Evolutionary conservation across 1,140 invertebrate genomes (phyloP).

Genomic region (Drosophila triauraria): DNA sequence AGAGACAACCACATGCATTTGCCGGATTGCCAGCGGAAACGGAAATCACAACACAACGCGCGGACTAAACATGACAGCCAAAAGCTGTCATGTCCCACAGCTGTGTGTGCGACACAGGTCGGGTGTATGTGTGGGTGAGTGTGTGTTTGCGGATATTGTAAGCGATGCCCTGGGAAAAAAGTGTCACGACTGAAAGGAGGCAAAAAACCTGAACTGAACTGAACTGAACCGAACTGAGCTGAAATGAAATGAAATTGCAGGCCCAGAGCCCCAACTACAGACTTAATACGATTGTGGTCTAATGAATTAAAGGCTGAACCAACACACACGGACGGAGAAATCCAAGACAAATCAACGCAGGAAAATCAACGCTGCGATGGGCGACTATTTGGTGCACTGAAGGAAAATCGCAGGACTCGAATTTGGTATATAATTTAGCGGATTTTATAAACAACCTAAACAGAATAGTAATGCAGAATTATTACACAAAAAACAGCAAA

Average conservation of each 20-base stretch:
- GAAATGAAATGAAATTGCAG: conserved; percentile 56
- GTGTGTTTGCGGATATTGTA: conserved; percentile 43
- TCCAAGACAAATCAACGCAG: conserved; percentile 60
- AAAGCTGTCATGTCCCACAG: conserved; percentile 61
- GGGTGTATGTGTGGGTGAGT: conserved; percentile 1
- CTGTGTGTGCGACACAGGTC: conserved; percentile 11
- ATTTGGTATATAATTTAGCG: background rate
- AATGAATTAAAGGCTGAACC: conserved; percentile 67
- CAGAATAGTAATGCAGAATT: too few species aligned
- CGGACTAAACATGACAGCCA: conserved; percentile 63
- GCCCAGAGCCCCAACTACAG: conserved; percentile 49
- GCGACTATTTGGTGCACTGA: conserved; percentile 7
- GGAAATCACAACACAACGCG: conserved; percentile 65
- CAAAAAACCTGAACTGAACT: conserved; percentile 39
- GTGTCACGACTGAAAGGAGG: conserved; percentile 44
- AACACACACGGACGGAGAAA: conserved; percentile 39
- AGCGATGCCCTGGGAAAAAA: conserved; percentile 55
- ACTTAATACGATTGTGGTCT: conserved; percentile 68
- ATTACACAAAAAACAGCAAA: too few species aligned
- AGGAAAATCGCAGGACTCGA: background rate
- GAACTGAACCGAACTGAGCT: conserved; percentile 17
- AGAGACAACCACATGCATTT: conserved; percentile 56
- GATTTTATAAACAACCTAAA: background rate
- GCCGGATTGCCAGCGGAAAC: conserved; percentile 59
- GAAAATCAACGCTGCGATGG: conserved; percentile 37